These are phyloP conservation scores for Troides oblongomaculatus DNA, from an alignment of 2,888 invertebrate genomes.

Conservation along the genomic window DNA sequence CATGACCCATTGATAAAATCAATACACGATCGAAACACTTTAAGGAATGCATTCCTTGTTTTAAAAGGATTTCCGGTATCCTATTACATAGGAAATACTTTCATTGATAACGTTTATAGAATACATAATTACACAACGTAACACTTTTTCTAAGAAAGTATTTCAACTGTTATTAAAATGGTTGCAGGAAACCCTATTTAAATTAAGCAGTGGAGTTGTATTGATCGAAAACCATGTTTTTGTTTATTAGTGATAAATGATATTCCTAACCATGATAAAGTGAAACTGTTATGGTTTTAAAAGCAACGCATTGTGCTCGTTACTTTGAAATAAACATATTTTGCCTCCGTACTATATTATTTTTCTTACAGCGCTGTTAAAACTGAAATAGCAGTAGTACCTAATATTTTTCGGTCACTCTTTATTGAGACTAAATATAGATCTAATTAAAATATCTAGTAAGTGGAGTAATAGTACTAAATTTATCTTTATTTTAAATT, in stretches of 20 bases:
- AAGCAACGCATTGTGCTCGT: too few relatives aligned
- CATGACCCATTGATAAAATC: constrained; percentile 2
- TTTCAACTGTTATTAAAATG: constrained; percentile 1
- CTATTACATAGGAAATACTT: constrained; percentile 9
- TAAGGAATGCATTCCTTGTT: not conserved
- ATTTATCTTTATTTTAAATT: not conserved
- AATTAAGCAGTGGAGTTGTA: not conserved
- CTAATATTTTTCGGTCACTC: too few relatives aligned
- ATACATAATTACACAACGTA: not conserved
- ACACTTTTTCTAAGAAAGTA: constrained; percentile 6
- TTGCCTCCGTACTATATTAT: too few relatives aligned
- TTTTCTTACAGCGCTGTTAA: too few relatives aligned
- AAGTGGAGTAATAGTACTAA: not conserved
- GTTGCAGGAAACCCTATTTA: not conserved
- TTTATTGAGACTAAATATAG: too few relatives aligned
- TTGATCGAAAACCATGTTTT: too few relatives aligned
- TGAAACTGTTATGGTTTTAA: too few relatives aligned
- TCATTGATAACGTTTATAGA: not conserved
- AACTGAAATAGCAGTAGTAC: too few relatives aligned
- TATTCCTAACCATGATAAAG: too few relatives aligned
- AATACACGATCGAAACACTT: not conserved
- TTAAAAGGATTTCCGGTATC: constrained; percentile 8
- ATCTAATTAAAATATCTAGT: not conserved
- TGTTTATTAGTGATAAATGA: too few relatives aligned
- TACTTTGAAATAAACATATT: too few relatives aligned